Base-by-base conservation (phyloP, 2,113 vertebrate species). In the Sebastes fasciatus region DNA sequence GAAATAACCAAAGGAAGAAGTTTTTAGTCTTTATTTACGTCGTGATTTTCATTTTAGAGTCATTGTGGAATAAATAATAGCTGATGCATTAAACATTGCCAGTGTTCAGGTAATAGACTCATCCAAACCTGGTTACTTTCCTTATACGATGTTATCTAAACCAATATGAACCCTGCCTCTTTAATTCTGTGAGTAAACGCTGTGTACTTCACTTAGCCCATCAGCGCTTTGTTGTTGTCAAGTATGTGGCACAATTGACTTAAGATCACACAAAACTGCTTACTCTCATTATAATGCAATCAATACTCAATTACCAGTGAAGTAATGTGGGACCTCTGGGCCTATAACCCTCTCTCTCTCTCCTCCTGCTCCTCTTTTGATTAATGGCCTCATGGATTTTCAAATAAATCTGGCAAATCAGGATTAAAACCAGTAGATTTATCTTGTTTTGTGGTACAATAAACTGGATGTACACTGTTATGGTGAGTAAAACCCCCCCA, bases 271-370 rank as follows among this genome's bases (percentile, higher is more conserved):
- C 86, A 76, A 88, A 94, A 86, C 83, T 93, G 90, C 91, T 94
- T 93, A 91, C 83, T 88, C 85, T 89, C 88, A 91, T 92, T 94
- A 90, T 84, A 92, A 90, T 81, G 79, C 84, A 77, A 94, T 94
- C 92, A 90, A 93, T 94, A 93, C 83, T 89, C 86, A 94, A 94
- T 94, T 93, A 94, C 88, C 81, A 86, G 85, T 84, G 74, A 89
- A 86, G 89, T 84, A 88, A 89, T 89, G 86, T 77, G 68, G 76
- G 85, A 83, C 82, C 62, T 82, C 63, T 69, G 84, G 85, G 77
- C 71, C 79, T 77, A 64, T 82, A 80, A 76, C 79, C 82, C 85
- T 81, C 73, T 80, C 82, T 48, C 64, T 68, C 70, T 40, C 17
- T 61, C 17, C 66, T 46, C 62, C 9, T 45, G 43, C 63, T 65